A percentile compares a stretch with the other conserved stretches of the same genome.
Conservation (phyloP, 2,888 invertebrate species). For the Proisotoma minuta region DNA sequence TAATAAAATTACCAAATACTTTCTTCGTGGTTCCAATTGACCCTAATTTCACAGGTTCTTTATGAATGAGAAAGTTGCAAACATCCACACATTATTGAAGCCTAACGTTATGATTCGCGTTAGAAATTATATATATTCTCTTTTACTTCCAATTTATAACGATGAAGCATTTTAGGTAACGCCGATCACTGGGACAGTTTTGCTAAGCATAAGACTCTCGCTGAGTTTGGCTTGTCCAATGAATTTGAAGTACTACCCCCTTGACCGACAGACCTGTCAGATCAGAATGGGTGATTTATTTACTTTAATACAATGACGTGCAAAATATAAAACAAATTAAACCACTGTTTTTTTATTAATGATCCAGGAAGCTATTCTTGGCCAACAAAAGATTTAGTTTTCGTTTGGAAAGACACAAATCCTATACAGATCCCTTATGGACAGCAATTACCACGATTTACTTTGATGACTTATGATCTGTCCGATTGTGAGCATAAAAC, state of each 20-base stretch:
- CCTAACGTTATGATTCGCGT: constrained; percentile 12
- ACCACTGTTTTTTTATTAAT: background rate
- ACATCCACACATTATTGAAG: constrained; percentile 6
- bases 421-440: constrained; percentile 2
- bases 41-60: too few species aligned
- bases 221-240: constrained; percentile 25
- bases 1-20: too few species aligned
- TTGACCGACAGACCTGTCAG: constrained; percentile 26
- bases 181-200: constrained; percentile 18
- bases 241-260: constrained; percentile 23
- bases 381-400: background rate
- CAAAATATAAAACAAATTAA: background rate
- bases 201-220: constrained; percentile 15
- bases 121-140: background rate
- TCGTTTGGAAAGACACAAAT: background rate
- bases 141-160: background rate
- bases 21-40: too few species aligned
- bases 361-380: background rate
- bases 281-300: constrained; percentile 17
- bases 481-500: constrained; percentile 3
- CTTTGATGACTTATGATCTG: background rate
- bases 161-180: background rate
- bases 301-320: background rate
- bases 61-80: constrained; percentile 5
- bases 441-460: constrained; percentile 2